Evolutionary conservation across 2,797 vertebrate genomes (phyloP), one percentile per base, ranked within the genome.

Genomic region (Valencia hispanica): DNA sequence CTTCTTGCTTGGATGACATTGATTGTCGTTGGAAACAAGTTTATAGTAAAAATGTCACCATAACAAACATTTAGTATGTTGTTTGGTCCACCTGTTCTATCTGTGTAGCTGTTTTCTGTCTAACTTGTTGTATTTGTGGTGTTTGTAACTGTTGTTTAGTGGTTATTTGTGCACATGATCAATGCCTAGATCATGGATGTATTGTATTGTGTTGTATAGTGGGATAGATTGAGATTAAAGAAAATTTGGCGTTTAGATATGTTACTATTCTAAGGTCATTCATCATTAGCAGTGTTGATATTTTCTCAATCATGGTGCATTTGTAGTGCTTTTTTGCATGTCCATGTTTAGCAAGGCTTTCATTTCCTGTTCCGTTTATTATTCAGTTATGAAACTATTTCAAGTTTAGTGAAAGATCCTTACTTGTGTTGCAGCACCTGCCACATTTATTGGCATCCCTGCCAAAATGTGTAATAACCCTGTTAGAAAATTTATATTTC

Each of bases 251-350:
- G 72, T 65, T 68, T 55, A 55, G 47, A 78, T 73, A 73, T 1
- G n/a, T 18, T 81, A 53, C 82, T 77, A 43, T 65, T 82, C 86
- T 86, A 30, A 79, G 48, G 55, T 78, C 91, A 90, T 86, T 77
- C 76, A 30, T 86, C 88, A 88, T 90, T 79, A 87, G 88, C 80
- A 80, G 71, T 93, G 92, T 93, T 89, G 75, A 85, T 84, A 87
- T 92, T 90, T 90, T 88, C 84, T 85, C 89, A 59, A 82, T 79
- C 84, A 88, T 84, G 76, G 87, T 93, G 87, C 90, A 83, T 90
- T 83, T 89, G 89, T 93, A 81, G 82, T 84, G 90, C 92, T 91
- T 89, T 25, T 79, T 70, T 90, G 93, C 94, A 95, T 94, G 94
- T 91, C 86, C 91, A 87, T 94, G 93, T 94, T 92, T 87, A 79